Evolutionary conservation across 2,113 vertebrate genomes (phyloP).

Genomic region (Pomatostomus ruficeps): DNA sequence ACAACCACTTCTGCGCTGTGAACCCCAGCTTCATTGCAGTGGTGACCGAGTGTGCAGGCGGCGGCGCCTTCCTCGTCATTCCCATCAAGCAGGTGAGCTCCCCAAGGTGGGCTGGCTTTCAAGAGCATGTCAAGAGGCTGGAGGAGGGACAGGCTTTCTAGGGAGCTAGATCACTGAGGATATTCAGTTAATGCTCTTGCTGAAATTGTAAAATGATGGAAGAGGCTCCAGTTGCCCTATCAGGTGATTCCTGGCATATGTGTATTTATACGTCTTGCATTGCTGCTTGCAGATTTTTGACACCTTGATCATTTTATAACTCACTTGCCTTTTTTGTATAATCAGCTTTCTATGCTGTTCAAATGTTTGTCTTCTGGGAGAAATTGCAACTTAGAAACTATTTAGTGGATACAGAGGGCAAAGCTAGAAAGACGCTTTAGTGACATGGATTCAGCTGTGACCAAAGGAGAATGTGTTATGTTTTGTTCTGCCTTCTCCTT

Average conservation of each 20-base stretch:
- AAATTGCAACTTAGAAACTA: background rate
- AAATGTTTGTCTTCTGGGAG: background rate
- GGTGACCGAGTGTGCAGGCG: slow-evolving; percentile 87
- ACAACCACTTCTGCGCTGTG: slow-evolving; percentile 90
- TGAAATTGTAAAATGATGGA: background rate
- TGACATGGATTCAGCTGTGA: background rate
- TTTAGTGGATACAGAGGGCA: background rate
- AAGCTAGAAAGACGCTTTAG: background rate
- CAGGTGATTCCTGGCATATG: background rate
- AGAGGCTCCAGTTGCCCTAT: background rate
- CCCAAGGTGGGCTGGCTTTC: accelerated
- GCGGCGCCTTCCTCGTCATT: slow-evolving; percentile 89
- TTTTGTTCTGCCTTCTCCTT: background rate
- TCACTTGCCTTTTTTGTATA: background rate
- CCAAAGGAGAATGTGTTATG: background rate
- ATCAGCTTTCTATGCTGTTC: background rate
- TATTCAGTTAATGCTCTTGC: background rate
- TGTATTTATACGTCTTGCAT: background rate
- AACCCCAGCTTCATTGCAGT: slow-evolving; percentile 92
- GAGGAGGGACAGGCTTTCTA: background rate
- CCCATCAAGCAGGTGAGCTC: slow-evolving; percentile 83
- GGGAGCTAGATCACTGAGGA: accelerated
- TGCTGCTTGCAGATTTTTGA: background rate
- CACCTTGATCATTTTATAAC: background rate
- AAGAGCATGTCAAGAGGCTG: accelerated